Evolutionary conservation across 2,797 vertebrate genomes (phyloP), one percentile per base, ranked within the genome.

Genomic region (Siniperca scherzeri): DNA sequence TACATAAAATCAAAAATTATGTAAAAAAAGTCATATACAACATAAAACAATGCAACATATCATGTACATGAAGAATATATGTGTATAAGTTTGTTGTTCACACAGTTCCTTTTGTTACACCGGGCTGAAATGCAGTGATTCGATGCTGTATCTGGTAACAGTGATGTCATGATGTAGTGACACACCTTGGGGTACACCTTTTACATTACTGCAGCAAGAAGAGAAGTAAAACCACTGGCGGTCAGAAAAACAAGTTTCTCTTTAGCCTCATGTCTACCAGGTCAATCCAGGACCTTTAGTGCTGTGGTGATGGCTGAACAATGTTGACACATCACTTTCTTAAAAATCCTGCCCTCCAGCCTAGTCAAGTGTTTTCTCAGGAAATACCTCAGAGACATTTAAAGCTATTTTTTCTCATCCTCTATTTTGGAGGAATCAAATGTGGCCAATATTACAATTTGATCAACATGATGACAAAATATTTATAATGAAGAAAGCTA

Each of bases 321-420:
- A 21, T 42, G 70, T 40, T 83, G 82, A 83, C 86, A 67, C 17
- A 62, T 67, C 61, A 72, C 52, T 74, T 77, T 17, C 70, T 65
- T 73, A n/a, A 73, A 69, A 80, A 46, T 52, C n/a, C 68, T 76
- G 64, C 76, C 78, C 70, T 68, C 42, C 25, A 59, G 68, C 53
- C 8, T 0, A 4, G 66, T 70, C 3, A 2, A 57, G 38, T 66
- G 64, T 59, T 78, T 71, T 74, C 53, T 61, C 2, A 48, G 42
- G 33, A 72, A 59, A 73, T 42, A 55, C 46, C 74, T 53, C 12
- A 25, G 0, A 65, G 80, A 62, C 16, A 25, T 59, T n/a, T 56
- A 21, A 78, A 70, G 21, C 46, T 55, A 57, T 79, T 85, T 77
- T 70, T 36, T 33, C 21, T 30, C 4, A n/a, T 72, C 19, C 2